Base-by-base conservation (phyloP, 2,888 invertebrate species). In the Xanthorhoe designata region DNA sequence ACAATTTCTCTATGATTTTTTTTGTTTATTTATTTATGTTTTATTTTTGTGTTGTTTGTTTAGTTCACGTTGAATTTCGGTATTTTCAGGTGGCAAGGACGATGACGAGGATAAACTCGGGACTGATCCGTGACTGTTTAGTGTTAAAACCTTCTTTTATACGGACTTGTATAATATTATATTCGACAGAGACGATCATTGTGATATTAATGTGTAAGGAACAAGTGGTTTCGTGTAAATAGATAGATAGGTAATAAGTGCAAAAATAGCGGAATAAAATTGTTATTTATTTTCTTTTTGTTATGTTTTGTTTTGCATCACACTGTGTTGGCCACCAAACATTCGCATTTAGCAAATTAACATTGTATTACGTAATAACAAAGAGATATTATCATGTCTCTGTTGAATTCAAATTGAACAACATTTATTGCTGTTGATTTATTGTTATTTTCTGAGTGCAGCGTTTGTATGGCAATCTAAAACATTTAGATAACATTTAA, bases 171-270 rank as follows among this genome's bases (percentile, higher is more conserved):
- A 82, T 75, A 74, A 76, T 73, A 64, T 72, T 55, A 8, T 66
- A 77, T 85, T 92, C 92, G 92, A 85, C 75, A 92, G 84, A 85
- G 92, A 92, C 92, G 92, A 92, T 90, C 71, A 78, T 87, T 92
- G 92, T 93, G 92, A 93, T 92, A 92, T 92, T 92, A 92, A 82
- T 83, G 81, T 83, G 80, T 92, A 91, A 91, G 92, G 79, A 84
- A 81, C 77, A 79, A 80, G 80, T 87, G 87, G 80, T 78, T 82
- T 81, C 78, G 71, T 92, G 91, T 92, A 92, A 86, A 92, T 92
- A 91, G 80, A 68, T 89, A 91, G 80, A 68, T 89, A 90, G 86
- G 69, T 66, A 50, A 50, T 90, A 91, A 91, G 88, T 77, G 79
- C 87, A 85, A 86, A 86, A 81, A 84, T 85, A 83, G 82, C 79